Base-by-base conservation (phyloP, 2,797 vertebrate species). In the Epinephelus awoara region DNA sequence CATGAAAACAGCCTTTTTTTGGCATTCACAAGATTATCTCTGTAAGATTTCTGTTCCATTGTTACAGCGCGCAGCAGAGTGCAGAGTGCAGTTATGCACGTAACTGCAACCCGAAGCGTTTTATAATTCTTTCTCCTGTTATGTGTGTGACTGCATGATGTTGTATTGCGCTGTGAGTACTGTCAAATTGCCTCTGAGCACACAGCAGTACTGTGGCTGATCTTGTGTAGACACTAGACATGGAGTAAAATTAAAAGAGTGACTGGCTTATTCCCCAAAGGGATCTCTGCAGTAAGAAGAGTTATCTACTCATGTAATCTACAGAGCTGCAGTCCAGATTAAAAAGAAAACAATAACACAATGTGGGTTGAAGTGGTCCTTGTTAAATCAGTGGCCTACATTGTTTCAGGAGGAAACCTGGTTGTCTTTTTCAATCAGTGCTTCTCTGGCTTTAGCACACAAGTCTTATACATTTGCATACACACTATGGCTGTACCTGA, bases 11-110 rank as follows among this genome's bases (percentile, higher is more conserved):
- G 51, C 6, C 25, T 56, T 66, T 50, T 72, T 61, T 54, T 67
- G 34, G 19, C 27, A 69, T 79, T 72, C 23, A 75, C 49, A 55
- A 58, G 47, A 82, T 83, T 67, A 67, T 82, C 27, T 75, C 61
- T 75, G 25, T 62, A 21, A 46, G 50, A 73, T 58, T 47, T 75
- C n/a, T 59, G 68, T 3, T 78, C 63, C 47, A 72, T 74, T 76
- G 51, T 83, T 70, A 49, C 29, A 50, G 4, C 18, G 17, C 12
- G 19, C 10, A 58, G 44, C 56, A 56, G 65, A 61, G n/a, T 40
- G 46, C 44, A 40, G 44, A 34, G 44, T 69, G 70, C 55, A 76
- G 67, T 55, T 62, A 59, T 71, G 57, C 21, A 56, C 15, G 10
- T 38, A 77, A 72, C 44, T 50, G 25, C 47, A 62, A 64, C 57